Percentiles rank a stretch among this genome's conserved stretches.
Conservation (phyloP, 2,888 invertebrate genomes). For the Subacronicta megacephala region DNA sequence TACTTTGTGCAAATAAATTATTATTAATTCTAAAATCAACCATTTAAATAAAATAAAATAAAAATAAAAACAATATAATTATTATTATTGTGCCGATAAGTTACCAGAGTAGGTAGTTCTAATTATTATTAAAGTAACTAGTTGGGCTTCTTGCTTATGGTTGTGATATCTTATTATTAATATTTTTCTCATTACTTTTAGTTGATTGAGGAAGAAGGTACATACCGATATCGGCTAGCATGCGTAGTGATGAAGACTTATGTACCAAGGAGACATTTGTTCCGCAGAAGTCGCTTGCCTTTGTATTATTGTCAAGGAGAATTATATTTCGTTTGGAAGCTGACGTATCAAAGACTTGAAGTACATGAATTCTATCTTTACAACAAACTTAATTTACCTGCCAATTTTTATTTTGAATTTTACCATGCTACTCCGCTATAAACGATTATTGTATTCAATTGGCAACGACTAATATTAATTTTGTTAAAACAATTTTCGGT, state of each 20-base stretch:
- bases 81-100: too few species aligned
- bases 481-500: neutral
- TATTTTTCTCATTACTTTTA: conserved; percentile 56
- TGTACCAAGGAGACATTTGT: conserved; percentile 61
- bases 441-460: neutral
- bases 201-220: conserved; percentile 64
- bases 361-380: conserved; percentile 76
- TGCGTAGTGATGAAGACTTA: conserved; percentile 72
- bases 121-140: too few species aligned
- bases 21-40: too few species aligned
- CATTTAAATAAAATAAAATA: too few species aligned
- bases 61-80: too few species aligned
- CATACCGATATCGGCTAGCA: conserved; percentile 60
- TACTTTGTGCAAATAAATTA: too few species aligned
- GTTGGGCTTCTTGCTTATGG: too few species aligned
- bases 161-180: neutral
- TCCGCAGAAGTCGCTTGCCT: conserved; percentile 68
- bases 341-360: conserved; percentile 63
- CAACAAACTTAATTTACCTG: conserved; percentile 58
- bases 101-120: too few species aligned
- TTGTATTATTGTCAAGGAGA: conserved; percentile 78
- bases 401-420: conserved; percentile 68
- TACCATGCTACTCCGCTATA: conserved; percentile 64
- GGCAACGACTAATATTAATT: neutral
- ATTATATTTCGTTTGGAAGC: conserved; percentile 58